These are phyloP conservation scores for Harpagifer antarcticus DNA, from an alignment of 2,797 vertebrate genomes.

Conservation along the genomic window DNA sequence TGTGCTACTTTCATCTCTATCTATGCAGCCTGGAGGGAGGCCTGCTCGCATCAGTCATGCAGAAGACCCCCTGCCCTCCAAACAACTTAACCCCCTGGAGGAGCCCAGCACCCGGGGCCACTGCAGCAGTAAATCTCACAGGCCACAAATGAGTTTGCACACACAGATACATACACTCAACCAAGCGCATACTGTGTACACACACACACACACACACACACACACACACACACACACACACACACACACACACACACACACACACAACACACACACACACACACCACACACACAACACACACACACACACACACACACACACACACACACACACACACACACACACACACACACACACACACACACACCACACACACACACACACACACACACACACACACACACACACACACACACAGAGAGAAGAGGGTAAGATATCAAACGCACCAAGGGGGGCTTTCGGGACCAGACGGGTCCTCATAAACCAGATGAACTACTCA, in stretches of 20 bases:
- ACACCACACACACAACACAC: conserved; percentile 22
- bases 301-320: conserved; percentile 22
- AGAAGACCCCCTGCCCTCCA: conserved; percentile 59
- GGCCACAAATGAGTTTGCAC: conserved; percentile 54
- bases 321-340: conserved; percentile 16
- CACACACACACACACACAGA: conserved; percentile 7
- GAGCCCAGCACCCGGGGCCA: conserved; percentile 47
- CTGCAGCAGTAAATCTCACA: conserved; percentile 59
- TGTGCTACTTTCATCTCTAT: conserved; percentile 53
- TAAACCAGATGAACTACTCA: conserved; percentile 78
- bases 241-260: no score
- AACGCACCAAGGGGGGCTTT: conserved; percentile 63
- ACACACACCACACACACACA: conserved; percentile 19
- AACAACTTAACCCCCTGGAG: conserved; percentile 68
- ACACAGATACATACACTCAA: conserved; percentile 28
- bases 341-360: conserved; percentile 20
- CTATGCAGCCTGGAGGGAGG: conserved; percentile 51
- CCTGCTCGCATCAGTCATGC: conserved; percentile 55
- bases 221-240: no score
- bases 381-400: conserved; percentile 20
- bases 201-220: conserved; percentile 2
- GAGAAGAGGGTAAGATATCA: conserved; percentile 56
- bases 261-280: no score
- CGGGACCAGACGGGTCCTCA: conserved; percentile 66
- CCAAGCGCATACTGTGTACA: conserved; percentile 12